Base-by-base conservation (phyloP, 2,113 vertebrate species). In the Mirounga angustirostris region DNA sequence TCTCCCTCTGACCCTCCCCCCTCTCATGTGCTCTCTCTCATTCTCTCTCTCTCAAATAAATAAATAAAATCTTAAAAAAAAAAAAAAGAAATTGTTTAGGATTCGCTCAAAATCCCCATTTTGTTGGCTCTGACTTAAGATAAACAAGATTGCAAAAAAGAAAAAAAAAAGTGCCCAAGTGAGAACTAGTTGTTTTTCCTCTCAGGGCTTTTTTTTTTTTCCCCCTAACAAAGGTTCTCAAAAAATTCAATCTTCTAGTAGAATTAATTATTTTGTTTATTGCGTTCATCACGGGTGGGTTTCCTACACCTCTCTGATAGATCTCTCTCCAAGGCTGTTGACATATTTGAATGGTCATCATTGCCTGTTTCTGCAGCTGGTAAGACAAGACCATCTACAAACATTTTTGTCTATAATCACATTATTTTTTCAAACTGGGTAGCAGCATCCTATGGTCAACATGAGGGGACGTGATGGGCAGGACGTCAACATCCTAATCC, bases 221-320 rank as follows among this genome's bases (percentile, higher is more conserved):
- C 36, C 15, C 5, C 6, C 67, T 46, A 93, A 76, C 0, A 19
- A 52, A 89, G 43, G 22, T 7, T 76, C 58, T 59, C 14, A 78
- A 89, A 81, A 65, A 81, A 65, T 13, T n/a, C 22, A 10, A 0
- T 40, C 33, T 76, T 33, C 19, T 18, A 2, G 65, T 7, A 1
- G 81, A 95, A 61, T 36, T 4, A 9, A 67, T 19, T 2, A 40
- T 73, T 54, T 54, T 63, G n/a, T 36, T 33, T 43, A 1, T 3
- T 7, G 11, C 5, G 24, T 0, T 69, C 43, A 21, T 2, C 19
- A 9, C 0, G 19, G 58, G 8, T 4, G 11, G 3, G 4, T 4
- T 11, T 85, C 21, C 33, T 63, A 18, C 7, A 13, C n/a, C 19
- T 5, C 4, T 2, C 12, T 9, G n/a, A 9, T 1, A 69, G 71